These are phyloP conservation scores for Eira barbara DNA, from an alignment of 2,113 vertebrate species.

Conservation along the genomic window DNA sequence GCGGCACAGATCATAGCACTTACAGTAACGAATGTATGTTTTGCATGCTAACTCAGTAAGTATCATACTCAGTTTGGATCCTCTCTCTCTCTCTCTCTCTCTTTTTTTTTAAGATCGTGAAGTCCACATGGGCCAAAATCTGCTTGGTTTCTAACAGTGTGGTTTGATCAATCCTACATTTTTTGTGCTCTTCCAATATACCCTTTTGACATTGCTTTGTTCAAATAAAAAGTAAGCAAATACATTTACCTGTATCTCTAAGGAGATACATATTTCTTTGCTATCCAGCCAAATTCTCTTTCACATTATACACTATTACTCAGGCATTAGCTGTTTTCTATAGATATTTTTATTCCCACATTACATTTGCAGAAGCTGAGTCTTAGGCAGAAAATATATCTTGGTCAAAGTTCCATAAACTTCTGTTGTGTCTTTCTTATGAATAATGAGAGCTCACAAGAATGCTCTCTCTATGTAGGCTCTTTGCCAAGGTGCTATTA, in stretches of 20 bases:
- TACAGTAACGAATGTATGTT: slow-evolving; percentile 31
- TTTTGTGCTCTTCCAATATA: neutral
- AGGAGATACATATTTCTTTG: neutral
- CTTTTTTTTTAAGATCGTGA: neutral
- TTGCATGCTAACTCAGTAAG: neutral
- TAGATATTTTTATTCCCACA: neutral
- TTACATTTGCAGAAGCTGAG: neutral
- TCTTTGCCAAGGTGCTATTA: neutral
- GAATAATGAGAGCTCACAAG: neutral
- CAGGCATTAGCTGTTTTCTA: neutral
- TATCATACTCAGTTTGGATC: neutral
- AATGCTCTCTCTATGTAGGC: neutral
- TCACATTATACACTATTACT: neutral
- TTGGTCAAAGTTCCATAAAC: neutral
- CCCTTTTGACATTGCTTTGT: neutral
- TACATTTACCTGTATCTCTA: neutral
- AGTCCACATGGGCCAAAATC: neutral
- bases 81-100: too few relatives aligned
- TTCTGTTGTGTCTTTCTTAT: neutral
- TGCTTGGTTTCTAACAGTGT: neutral
- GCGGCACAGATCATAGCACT: neutral
- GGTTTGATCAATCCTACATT: neutral
- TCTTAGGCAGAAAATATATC: neutral
- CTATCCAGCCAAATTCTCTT: neutral
- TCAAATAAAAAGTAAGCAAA: neutral